Conservation (phyloP, 92 coral and sea anemone species). For the Parazoanthus swiftii region DNA sequence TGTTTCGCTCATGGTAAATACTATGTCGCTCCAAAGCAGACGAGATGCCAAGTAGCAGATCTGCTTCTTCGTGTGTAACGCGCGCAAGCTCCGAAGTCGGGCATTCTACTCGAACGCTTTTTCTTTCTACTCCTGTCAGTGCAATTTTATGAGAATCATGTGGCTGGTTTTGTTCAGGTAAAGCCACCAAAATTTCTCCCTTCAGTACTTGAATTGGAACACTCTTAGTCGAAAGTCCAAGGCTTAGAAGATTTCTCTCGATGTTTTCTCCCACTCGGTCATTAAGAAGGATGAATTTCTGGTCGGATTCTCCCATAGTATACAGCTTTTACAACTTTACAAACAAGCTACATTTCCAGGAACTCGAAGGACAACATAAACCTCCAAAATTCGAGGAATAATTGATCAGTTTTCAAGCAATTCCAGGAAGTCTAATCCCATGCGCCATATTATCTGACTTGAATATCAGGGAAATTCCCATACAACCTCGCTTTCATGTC, state of each 20-base stretch:
- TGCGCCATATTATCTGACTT: no score
- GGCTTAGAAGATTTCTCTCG: conserved; percentile 27
- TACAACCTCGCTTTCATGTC: no score
- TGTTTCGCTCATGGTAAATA: conserved; percentile 56
- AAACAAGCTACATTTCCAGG: conserved; percentile 14
- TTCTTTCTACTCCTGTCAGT: conserved; percentile 48
- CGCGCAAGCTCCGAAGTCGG: conserved; percentile 30
- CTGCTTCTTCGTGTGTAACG: conserved; percentile 51
- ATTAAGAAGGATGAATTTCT: conserved; percentile 50
- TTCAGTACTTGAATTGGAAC: conserved; percentile 47
- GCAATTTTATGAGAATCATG: conserved; percentile 47
- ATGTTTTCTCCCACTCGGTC: conserved; percentile 45
- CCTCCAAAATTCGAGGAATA: not conserved
- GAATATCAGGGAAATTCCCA: no score
- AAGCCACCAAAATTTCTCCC: conserved; percentile 64
- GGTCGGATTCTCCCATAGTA: conserved; percentile 36
- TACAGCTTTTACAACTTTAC: not conserved
- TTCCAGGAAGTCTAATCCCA: no score
- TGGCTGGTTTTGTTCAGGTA: conserved; percentile 68
- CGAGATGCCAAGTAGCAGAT: conserved; percentile 61
- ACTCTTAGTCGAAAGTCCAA: conserved; percentile 33
- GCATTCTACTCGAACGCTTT: conserved; percentile 43
- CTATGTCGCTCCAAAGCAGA: conserved; percentile 51
- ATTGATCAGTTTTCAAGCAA: not conserved
- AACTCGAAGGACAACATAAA: not conserved